A percentile compares a stretch with the other conserved stretches of the same genome.
Evolutionary conservation across 2,113 vertebrate genomes (phyloP).

Genomic region (Hippotragus niger): DNA sequence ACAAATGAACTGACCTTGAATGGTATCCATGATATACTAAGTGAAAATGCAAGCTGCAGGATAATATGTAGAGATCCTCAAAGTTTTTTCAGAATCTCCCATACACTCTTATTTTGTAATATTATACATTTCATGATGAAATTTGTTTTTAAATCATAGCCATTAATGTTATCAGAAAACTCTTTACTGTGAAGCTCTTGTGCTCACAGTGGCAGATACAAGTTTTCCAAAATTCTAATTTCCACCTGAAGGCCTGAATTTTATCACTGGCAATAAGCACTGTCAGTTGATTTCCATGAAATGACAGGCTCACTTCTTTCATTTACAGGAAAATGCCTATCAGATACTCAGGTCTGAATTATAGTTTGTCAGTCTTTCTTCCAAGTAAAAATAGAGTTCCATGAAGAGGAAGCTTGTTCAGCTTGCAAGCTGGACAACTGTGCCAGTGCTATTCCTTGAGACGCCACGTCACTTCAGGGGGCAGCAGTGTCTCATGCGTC

Average conservation of each 20-base stretch:
- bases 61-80: background rate
- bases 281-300: background rate
- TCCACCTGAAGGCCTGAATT: slow-evolving; percentile 12
- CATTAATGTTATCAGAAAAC: background rate
- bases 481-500: background rate
- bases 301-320: background rate
- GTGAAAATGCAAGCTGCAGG: background rate
- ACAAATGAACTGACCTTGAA: background rate
- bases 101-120: background rate
- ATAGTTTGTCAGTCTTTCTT: background rate
- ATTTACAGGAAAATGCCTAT: slow-evolving; percentile 21
- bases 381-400: background rate
- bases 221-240: slow-evolving; percentile 30
- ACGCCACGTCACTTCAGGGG: background rate
- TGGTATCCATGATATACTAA: background rate
- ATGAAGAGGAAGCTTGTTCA: background rate
- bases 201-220: background rate
- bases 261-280: background rate
- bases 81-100: background rate
- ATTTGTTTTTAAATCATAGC: background rate
- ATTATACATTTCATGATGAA: background rate
- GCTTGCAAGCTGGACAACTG: background rate
- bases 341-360: background rate
- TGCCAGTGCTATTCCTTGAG: background rate
- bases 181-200: background rate